Conservation (phyloP, 2,888 invertebrate species). For the Sturmia bella region DNA sequence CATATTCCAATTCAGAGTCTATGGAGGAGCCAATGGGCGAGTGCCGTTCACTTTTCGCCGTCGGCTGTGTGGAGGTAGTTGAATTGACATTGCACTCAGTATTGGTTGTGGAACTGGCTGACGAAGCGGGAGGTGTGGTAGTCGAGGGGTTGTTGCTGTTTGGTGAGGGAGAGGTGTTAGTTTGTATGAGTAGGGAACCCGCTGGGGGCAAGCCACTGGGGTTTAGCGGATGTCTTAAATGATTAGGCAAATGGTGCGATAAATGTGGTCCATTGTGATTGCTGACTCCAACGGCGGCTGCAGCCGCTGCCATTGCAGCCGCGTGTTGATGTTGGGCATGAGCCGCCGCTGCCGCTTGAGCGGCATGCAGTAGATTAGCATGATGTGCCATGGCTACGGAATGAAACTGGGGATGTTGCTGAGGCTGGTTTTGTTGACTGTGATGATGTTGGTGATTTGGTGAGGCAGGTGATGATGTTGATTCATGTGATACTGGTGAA, state of each 20-base stretch:
- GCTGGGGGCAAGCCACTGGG: conserved; percentile 66
- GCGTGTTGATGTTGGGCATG: conserved; percentile 78
- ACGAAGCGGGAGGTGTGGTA: conserved; percentile 75
- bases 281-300: conserved; percentile 69
- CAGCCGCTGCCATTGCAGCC: conserved; percentile 73
- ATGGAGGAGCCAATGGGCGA: conserved; percentile 81
- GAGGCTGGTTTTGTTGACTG: conserved; percentile 48
- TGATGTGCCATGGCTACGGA: conserved; percentile 78
- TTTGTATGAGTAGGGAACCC: conserved; percentile 74
- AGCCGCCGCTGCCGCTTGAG: conserved; percentile 77
- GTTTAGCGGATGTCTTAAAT: conserved; percentile 78
- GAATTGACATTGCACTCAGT: conserved; percentile 64
- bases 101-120: conserved; percentile 75
- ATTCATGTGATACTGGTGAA: conserved; percentile 77
- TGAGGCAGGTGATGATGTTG: conserved; percentile 76
- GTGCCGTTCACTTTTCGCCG: conserved; percentile 80
- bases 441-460: conserved; percentile 69
- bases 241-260: conserved; percentile 67
- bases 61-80: conserved; percentile 63
- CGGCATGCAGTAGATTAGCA: conserved; percentile 78
- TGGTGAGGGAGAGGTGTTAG: conserved; percentile 45
- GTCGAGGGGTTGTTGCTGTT: conserved; percentile 58
- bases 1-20: conserved; percentile 82
- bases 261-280: conserved; percentile 61
- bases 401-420: conserved; percentile 70